Percentiles rank a stretch among this genome's conserved stretches.
Evolutionary conservation across 1,140 invertebrate species (phyloP).

Genomic region (Drosophila murphyi): DNA sequence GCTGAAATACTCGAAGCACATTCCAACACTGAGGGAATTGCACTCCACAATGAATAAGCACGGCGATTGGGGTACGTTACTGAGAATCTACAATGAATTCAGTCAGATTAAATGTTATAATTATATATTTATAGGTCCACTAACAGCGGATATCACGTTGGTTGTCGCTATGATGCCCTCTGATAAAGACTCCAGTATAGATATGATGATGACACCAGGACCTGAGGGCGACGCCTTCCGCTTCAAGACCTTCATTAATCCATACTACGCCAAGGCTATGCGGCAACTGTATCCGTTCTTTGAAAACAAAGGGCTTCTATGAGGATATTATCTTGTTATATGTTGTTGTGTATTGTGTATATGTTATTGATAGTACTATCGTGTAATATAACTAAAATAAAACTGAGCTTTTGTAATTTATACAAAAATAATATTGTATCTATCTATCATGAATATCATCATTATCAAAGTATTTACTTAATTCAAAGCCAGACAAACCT

Average conservation of each 20-base stretch:
- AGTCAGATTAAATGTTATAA: background rate
- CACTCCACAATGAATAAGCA: conserved; percentile 57
- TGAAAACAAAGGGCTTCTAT: conserved; percentile 38
- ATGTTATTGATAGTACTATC: conserved; percentile 2
- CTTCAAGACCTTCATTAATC: conserved; percentile 51
- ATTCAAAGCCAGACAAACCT: background rate
- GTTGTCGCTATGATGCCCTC: conserved; percentile 38
- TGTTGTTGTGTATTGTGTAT: background rate
- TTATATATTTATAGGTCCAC: conserved; percentile 19
- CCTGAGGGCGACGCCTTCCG: conserved; percentile 51
- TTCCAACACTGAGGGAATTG: conserved; percentile 55
- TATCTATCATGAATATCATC: too few species aligned
- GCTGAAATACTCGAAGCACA: conserved; percentile 44
- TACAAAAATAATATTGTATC: background rate
- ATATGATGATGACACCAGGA: conserved; percentile 44
- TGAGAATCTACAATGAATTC: background rate
- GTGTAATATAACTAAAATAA: background rate
- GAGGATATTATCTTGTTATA: background rate
- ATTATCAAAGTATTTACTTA: conserved; percentile 2
- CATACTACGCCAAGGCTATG: conserved; percentile 58
- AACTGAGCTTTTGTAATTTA: background rate
- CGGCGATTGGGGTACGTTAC: conserved; percentile 57
- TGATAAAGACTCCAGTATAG: conserved; percentile 61
- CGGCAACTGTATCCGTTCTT: conserved; percentile 61
- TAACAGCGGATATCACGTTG: conserved; percentile 31